phyloP scores from a whole-genome alignment of 2,888 invertebrate genomes.

The Icerya purchasi region DNA sequence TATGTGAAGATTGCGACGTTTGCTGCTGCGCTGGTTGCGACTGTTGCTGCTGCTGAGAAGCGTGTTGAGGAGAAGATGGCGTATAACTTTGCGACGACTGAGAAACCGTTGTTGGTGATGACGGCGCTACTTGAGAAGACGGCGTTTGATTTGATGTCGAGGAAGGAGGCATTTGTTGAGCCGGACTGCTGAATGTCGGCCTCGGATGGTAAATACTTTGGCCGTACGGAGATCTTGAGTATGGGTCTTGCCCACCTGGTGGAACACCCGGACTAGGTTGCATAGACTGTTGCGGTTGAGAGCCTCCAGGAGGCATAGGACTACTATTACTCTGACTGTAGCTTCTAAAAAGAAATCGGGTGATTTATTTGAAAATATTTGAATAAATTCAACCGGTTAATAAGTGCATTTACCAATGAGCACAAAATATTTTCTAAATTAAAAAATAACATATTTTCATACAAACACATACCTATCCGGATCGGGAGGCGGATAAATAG shows the following conservation, averaged over 20 bases:
- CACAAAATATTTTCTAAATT: too few species aligned
- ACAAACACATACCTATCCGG: constrained; percentile 20
- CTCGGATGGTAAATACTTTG: constrained; percentile 21
- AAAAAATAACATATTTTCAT: too few species aligned
- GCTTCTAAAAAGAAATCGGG: constrained; percentile 22
- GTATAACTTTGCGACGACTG: constrained; percentile 8
- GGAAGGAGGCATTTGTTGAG: constrained; percentile 3
- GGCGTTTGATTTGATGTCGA: not conserved
- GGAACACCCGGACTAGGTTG: constrained; percentile 13
- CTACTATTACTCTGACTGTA: constrained; percentile 22
- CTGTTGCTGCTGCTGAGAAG: not conserved
- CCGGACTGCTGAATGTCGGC: constrained; percentile 17
- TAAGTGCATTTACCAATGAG: too few species aligned
- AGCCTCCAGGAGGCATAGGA: constrained; percentile 13
- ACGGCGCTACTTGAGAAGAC: constrained; percentile 7
- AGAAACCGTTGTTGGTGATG: constrained; percentile 7
- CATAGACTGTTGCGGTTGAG: constrained; percentile 4
- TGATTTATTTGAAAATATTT: too few species aligned
- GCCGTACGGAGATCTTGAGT: constrained; percentile 24
- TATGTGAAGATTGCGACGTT: not conserved
- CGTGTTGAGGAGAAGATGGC: constrained; percentile 10
- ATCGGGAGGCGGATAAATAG: constrained; percentile 17
- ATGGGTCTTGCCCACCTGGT: constrained; percentile 26
- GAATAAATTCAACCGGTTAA: too few species aligned
- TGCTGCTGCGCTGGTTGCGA: not conserved